Conservation (phyloP, 2,888 invertebrate species). For the Eupithecia subfuscata region DNA sequence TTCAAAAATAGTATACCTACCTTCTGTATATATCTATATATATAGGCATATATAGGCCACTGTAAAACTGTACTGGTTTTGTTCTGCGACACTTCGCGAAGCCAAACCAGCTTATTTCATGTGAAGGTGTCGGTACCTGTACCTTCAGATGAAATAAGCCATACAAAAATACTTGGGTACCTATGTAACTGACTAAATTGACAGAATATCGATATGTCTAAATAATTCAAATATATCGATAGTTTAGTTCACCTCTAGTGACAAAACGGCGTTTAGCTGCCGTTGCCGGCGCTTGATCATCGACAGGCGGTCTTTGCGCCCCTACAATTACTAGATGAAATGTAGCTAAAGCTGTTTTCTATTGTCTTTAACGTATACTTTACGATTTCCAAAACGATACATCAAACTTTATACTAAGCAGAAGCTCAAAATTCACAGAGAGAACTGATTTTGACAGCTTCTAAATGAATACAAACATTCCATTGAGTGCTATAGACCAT, state of each 20-base stretch:
- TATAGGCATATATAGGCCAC: too few relatives aligned
- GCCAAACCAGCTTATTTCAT: not conserved
- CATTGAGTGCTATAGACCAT: too few relatives aligned
- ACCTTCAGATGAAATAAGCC: too few relatives aligned
- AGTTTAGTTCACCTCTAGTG: conserved; percentile 34
- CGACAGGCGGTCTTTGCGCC: conserved; percentile 56
- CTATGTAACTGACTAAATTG: not conserved
- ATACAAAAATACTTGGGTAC: too few relatives aligned
- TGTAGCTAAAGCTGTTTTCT: conserved; percentile 64
- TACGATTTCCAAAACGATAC: conserved; percentile 45
- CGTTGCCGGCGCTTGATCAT: conserved; percentile 63
- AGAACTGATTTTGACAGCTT: not conserved
- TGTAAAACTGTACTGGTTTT: not conserved
- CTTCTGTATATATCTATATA: not conserved
- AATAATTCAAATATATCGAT: conserved; percentile 17
- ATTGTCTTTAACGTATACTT: conserved; percentile 60
- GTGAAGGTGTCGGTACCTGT: not conserved
- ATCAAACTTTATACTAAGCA: conserved; percentile 9
- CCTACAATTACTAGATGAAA: conserved; percentile 73
- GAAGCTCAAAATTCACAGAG: not conserved
- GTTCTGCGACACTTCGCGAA: not conserved
- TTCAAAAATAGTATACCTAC: not conserved
- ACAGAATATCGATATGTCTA: not conserved
- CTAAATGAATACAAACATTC: not conserved
- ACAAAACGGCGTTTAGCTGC: conserved; percentile 73